phyloP scores from a whole-genome alignment of 2,113 vertebrate species.

The Rhadina sibilatrix region DNA sequence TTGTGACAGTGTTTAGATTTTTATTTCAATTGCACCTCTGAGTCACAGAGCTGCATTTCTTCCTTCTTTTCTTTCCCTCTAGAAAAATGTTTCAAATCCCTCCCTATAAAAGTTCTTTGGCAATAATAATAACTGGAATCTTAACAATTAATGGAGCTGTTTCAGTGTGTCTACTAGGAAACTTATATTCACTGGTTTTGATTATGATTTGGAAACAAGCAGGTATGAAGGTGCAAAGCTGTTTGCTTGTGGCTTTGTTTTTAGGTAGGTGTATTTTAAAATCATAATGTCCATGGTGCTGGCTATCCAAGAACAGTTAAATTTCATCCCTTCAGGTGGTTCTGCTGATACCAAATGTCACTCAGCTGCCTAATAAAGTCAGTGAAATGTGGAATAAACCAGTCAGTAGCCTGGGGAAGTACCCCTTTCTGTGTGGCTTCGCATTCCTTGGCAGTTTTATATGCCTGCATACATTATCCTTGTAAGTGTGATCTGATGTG shows the following conservation, averaged over 20 bases:
- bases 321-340: constrained; percentile 39
- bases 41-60: background rate
- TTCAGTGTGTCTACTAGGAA: background rate
- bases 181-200: background rate
- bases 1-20: constrained; percentile 24
- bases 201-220: constrained; percentile 1
- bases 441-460: constrained; percentile 38
- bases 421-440: constrained; percentile 55
- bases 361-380: background rate
- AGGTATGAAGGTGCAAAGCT: background rate
- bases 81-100: background rate
- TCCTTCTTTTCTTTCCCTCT: background rate
- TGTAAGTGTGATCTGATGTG: constrained; percentile 52
- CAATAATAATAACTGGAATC: background rate
- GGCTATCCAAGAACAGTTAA: background rate
- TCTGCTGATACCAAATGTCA: constrained; percentile 40
- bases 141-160: background rate
- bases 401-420: constrained; percentile 37
- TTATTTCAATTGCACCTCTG: constrained; percentile 27
- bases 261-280: constrained; percentile 10
- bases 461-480: constrained; percentile 38
- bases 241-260: background rate
- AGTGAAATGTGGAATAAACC: constrained; percentile 34
- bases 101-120: background rate
- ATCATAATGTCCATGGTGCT: background rate